phyloP scores from a whole-genome alignment of 1,140 invertebrate genomes.

The Wiebesia pumilae region DNA sequence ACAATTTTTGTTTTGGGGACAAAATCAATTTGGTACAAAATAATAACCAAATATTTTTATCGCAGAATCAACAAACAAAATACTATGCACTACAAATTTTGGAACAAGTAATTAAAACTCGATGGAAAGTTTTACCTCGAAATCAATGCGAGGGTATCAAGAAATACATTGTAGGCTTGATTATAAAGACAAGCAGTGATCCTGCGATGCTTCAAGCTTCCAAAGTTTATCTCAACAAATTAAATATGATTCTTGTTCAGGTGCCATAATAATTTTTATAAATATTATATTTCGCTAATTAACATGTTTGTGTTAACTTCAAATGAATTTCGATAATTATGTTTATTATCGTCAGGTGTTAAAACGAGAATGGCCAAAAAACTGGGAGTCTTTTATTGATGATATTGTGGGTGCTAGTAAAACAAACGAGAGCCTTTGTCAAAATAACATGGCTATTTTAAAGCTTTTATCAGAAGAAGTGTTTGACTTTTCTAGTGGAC shows the following conservation, averaged over 20 bases:
- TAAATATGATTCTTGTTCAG: constrained; percentile 99
- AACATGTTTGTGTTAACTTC: background rate
- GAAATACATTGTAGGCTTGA: constrained; percentile 98
- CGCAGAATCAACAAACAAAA: constrained; percentile 96
- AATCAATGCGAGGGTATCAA: constrained; percentile 99
- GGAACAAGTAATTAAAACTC: constrained; percentile 98
- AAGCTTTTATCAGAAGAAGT: constrained; percentile 99
- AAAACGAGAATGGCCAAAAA: constrained; percentile 99
- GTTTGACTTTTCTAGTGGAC: constrained; percentile 98
- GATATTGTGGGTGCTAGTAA: constrained; percentile 99
- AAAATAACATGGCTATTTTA: constrained; percentile 99
- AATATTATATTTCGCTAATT: background rate
- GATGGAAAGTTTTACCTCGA: constrained; percentile 98
- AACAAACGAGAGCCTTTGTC: constrained; percentile 98
- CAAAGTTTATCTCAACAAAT: constrained; percentile 97
- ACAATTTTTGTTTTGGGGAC: constrained; percentile 21
- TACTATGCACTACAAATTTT: constrained; percentile 99
- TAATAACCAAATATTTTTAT: constrained; percentile 32
- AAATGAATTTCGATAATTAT: background rate
- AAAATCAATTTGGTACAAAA: background rate
- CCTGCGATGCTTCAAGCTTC: constrained; percentile 91
- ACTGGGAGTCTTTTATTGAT: constrained; percentile 99
- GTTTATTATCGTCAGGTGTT: constrained; percentile 83
- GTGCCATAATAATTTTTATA: constrained; percentile 62
- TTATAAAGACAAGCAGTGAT: constrained; percentile 98